Conservation (phyloP, 2,888 invertebrate genomes). For the Philhelius pedissequus region DNA sequence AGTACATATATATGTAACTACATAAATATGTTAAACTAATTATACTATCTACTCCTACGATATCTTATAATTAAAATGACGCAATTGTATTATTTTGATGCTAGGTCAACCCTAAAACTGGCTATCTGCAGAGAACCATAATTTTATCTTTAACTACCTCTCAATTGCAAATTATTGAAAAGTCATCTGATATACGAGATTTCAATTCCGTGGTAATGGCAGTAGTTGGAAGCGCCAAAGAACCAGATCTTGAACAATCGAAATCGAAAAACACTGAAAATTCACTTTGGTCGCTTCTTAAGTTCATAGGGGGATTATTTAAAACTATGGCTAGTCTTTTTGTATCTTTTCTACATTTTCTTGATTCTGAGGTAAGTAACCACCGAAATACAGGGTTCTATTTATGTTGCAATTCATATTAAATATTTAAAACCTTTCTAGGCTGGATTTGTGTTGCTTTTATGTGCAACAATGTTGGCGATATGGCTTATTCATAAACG, state of each 20-base stretch:
- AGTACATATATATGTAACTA: too few species aligned
- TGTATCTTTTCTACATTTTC: not conserved
- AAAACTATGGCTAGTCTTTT: not conserved
- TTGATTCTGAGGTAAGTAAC: slow-evolving; percentile 32
- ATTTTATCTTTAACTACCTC: not conserved
- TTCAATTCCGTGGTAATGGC: slow-evolving; percentile 11
- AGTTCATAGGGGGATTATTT: not conserved
- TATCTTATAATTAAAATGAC: not conserved
- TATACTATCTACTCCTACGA: not conserved
- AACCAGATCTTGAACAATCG: not conserved
- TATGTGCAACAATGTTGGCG: not conserved
- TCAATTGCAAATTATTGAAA: slow-evolving; percentile 39
- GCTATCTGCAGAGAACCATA: slow-evolving; percentile 4
- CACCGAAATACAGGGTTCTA: not conserved
- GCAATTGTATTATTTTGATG: not conserved
- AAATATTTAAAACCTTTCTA: not conserved
- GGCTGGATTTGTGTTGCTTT: not conserved
- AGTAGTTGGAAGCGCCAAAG: not conserved
- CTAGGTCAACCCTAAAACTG: slow-evolving; percentile 20
- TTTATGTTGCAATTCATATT: not conserved
- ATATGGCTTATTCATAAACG: slow-evolving; percentile 49
- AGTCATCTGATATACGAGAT: slow-evolving; percentile 19
- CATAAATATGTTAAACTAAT: too few species aligned
- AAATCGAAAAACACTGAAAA: not conserved
- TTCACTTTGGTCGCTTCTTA: not conserved